Conservation (phyloP, 2,797 vertebrate genomes). For the Chaetophractus vellerosus region DNA sequence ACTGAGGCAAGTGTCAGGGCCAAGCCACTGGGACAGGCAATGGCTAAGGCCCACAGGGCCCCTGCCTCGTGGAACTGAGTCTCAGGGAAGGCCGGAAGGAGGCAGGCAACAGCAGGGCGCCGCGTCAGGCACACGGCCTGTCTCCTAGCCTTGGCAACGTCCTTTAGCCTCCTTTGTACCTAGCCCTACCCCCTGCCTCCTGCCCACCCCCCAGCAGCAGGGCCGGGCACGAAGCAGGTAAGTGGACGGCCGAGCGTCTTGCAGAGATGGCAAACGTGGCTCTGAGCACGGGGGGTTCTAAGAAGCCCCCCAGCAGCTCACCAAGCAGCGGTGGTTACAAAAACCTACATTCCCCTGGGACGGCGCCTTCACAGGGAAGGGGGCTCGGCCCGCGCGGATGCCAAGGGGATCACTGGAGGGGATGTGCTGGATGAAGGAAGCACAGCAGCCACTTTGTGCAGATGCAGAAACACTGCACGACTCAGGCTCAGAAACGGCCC, state of each 20-base stretch:
- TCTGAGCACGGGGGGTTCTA: neutral
- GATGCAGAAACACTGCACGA: constrained; percentile 22
- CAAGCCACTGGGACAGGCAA: neutral
- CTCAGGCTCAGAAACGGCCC: neutral
- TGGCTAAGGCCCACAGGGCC: neutral
- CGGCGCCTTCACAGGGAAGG: neutral
- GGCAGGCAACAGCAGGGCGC: rapidly evolving
- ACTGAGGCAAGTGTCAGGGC: neutral
- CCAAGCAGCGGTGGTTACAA: neutral
- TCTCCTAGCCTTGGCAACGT: neutral
- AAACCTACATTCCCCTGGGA: rapidly evolving
- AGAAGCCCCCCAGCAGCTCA: neutral
- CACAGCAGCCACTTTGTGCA: no score
- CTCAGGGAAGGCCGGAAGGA: rapidly evolving
- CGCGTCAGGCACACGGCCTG: no score
- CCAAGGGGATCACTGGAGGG: neutral
- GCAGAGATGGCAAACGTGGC: neutral
- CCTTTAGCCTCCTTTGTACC: neutral
- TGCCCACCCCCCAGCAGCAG: rapidly evolving
- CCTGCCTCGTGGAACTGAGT: neutral
- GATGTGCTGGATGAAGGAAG: neutral
- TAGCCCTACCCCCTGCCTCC: no score
- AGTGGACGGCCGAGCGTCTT: rapidly evolving
- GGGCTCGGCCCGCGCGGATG: neutral
- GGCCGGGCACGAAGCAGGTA: neutral